A percentile compares a stretch with the other conserved stretches of the same genome.
phyloP scores from a whole-genome alignment of 2,888 invertebrate genomes.

The Branchellion lobata region DNA sequence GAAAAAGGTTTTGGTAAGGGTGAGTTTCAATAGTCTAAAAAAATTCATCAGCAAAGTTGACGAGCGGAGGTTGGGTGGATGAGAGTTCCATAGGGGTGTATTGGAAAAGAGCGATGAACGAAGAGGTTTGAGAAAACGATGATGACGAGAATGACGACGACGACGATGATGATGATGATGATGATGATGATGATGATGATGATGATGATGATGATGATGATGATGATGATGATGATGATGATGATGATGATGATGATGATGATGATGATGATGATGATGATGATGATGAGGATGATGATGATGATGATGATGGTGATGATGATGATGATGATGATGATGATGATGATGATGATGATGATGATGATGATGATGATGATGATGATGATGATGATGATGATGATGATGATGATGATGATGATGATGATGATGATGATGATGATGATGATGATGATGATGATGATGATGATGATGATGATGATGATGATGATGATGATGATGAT shows the following conservation, averaged over 20 bases:
- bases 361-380: conserved; percentile 33
- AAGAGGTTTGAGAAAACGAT: too few species aligned
- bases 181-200: background rate
- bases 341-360: conserved; percentile 15
- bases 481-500: conserved; percentile 7
- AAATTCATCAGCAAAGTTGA: too few species aligned
- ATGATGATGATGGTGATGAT: background rate
- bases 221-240: conserved; percentile 10
- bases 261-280: background rate
- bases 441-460: conserved; percentile 28
- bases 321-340: conserved; percentile 33
- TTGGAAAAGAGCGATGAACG: too few species aligned
- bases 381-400: conserved; percentile 25
- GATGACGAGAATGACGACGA: too few species aligned
- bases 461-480: conserved; percentile 19
- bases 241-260: background rate
- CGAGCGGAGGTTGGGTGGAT: too few species aligned
- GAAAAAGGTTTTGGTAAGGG: too few species aligned
- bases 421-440: conserved; percentile 18
- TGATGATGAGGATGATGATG: too few species aligned
- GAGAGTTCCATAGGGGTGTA: background rate
- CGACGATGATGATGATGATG: background rate
- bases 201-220: conserved; percentile 29
- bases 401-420: background rate
- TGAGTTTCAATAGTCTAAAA: too few species aligned